phyloP scores from a whole-genome alignment of 1,140 invertebrate genomes.

The Leptonema lineaticorne region DNA sequence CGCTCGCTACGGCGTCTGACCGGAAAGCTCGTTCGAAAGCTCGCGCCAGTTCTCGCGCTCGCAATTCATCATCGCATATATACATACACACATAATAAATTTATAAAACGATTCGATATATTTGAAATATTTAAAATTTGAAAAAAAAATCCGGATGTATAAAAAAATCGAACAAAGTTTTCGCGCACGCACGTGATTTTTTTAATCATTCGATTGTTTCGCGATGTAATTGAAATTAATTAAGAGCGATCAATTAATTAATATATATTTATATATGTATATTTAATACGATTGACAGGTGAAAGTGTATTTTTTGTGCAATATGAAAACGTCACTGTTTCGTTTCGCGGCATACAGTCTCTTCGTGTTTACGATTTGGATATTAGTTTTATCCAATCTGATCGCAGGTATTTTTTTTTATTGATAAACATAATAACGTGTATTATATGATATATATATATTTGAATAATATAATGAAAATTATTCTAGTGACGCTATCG shows the following conservation, averaged over 20 bases:
- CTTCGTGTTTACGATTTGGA: slow-evolving; percentile 30
- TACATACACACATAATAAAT: no score
- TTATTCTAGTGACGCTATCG: slow-evolving; percentile 35
- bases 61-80: no score
- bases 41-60: neutral
- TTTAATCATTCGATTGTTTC: no score
- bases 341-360: slow-evolving; percentile 27
- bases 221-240: neutral
- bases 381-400: slow-evolving; percentile 29
- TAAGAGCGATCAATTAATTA: neutral
- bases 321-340: slow-evolving; percentile 30
- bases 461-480: no score
- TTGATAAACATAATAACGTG: neutral
- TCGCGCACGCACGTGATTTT: no score
- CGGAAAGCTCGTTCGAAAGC: neutral
- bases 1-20: slow-evolving; percentile 24
- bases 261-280: neutral
- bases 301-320: neutral
- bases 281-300: neutral
- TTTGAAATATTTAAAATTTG: no score
- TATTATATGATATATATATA: no score
- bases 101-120: no score
- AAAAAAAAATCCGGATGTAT: no score
- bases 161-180: neutral
- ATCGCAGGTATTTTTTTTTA: slow-evolving; percentile 24